Base-by-base conservation (phyloP, 2,797 vertebrate species). In the Sebastes variabilis region DNA sequence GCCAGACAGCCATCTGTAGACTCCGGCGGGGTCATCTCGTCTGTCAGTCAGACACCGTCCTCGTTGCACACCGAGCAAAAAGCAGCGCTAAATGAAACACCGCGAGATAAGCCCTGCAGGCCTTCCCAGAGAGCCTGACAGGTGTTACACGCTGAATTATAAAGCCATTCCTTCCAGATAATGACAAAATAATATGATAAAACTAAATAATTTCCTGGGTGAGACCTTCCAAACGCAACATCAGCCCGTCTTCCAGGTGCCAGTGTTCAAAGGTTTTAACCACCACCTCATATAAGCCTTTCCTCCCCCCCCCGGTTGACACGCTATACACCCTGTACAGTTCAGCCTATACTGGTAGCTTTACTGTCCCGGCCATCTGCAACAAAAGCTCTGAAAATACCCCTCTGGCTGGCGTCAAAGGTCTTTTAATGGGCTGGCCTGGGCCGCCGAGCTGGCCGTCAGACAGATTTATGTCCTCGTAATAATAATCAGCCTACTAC, bases 381-480 rank as follows among this genome's bases (percentile, higher is more conserved):
- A 93, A 94, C 91, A 94, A 95, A 93, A 91, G 87, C 88, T 92
- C 93, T 91, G 90, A 91, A 96, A 95, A 95, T 93, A 93, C 87
- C 84, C 87, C 75, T 79, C 56, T 54, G 89, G 75, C 84, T 94
- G 94, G 90, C 88, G 87, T 94, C 93, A 87, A 87, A 87, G 61
- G 72, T 87, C 89, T 93, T 95, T 92, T 92, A 93, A 94, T 82
- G 82, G 89, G 82, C 82, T 72, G 69, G 76, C 74, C 77, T 68
- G 81, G 65, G 79, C 78, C 54, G 79, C 87, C 87, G 66, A 89
- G 88, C 83, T 80, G 88, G 78, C 90, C 87, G 80, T 81, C 85
- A 80, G 93, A 91, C 88, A 94, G 93, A 95, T 93, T 94, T 94
- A 95, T 90, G 92, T 81, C 76, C 87, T 90, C 79, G 77, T 93